A percentile compares a stretch with the other conserved stretches of the same genome.
Conservation (phyloP, 1,140 invertebrate genomes). For the Protaetia brevitarsis region DNA sequence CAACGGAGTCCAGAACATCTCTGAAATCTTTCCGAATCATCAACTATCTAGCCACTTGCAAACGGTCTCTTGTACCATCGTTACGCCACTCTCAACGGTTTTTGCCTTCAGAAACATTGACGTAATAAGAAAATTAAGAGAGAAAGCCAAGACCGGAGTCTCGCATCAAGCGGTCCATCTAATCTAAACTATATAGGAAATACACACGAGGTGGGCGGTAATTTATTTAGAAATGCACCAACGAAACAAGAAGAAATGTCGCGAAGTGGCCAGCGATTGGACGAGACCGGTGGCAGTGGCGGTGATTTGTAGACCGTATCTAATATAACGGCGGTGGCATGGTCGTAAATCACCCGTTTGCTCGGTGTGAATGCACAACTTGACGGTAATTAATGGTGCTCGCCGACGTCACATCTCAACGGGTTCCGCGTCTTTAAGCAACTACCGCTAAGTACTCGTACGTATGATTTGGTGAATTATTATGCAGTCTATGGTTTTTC, state of each 20-base stretch:
- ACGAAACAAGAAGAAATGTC: neutral
- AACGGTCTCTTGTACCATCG: too few species aligned
- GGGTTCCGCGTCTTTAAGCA: neutral
- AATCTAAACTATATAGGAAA: neutral
- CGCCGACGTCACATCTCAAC: conserved; percentile 4
- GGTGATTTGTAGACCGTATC: conserved; percentile 15
- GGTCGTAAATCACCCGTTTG: conserved; percentile 8
- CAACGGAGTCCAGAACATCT: too few species aligned
- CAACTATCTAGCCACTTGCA: too few species aligned
- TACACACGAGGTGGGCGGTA: neutral
- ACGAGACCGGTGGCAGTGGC: neutral
- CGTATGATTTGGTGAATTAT: neutral
- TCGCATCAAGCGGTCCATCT: neutral
- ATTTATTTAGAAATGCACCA: neutral
- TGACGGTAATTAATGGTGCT: conserved; percentile 9
- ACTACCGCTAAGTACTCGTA: conserved; percentile 6
- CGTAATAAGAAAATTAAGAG: neutral
- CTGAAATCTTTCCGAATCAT: too few species aligned
- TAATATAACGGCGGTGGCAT: conserved; percentile 14
- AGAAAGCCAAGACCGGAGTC: neutral
- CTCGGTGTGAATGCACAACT: conserved; percentile 17
- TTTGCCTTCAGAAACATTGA: neutral
- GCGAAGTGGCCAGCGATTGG: neutral
- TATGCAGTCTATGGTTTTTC: too few species aligned
- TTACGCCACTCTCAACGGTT: too few species aligned